These are phyloP conservation scores for Protomyctophum bolini DNA, from an alignment of 2,113 vertebrate species.

Conservation along the genomic window DNA sequence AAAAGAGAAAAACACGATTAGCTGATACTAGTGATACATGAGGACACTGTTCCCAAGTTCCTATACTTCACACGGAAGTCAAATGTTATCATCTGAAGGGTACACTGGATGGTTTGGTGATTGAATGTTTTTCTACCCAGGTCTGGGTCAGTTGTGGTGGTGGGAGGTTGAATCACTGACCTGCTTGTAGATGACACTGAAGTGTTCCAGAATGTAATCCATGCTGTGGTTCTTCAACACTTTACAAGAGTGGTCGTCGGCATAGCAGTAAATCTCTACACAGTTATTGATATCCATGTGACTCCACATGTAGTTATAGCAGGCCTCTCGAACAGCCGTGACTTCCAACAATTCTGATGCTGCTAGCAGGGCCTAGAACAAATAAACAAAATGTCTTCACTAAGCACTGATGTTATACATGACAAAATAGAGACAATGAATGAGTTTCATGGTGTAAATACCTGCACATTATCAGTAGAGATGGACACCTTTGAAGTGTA, in stretches of 20 bases:
- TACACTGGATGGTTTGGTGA: too few relatives aligned
- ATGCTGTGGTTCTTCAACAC: conserved; percentile 79
- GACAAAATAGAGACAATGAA: too few relatives aligned
- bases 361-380: conserved; percentile 74
- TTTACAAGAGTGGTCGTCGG: conserved; percentile 80
- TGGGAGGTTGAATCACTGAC: conserved; percentile 39
- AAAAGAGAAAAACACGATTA: too few relatives aligned
- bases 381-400: neutral
- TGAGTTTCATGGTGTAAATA: neutral
- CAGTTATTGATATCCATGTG: conserved; percentile 85
- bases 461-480: conserved; percentile 82
- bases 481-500: conserved; percentile 82
- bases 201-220: conserved; percentile 82
- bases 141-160: too few relatives aligned
- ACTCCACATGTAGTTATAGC: conserved; percentile 80
- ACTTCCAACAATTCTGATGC: conserved; percentile 82
- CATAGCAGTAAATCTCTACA: conserved; percentile 83
- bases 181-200: conserved; percentile 75
- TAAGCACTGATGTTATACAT: rapidly evolving
- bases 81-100: too few relatives aligned
- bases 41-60: too few relatives aligned
- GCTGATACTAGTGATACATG: too few relatives aligned
- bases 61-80: too few relatives aligned
- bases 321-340: conserved; percentile 81
- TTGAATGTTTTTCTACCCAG: too few relatives aligned